Percentiles rank a stretch among this genome's conserved stretches.
These are phyloP conservation scores for Gerris lacustris DNA, from an alignment of 2,888 invertebrate genomes.

Conservation along the genomic window DNA sequence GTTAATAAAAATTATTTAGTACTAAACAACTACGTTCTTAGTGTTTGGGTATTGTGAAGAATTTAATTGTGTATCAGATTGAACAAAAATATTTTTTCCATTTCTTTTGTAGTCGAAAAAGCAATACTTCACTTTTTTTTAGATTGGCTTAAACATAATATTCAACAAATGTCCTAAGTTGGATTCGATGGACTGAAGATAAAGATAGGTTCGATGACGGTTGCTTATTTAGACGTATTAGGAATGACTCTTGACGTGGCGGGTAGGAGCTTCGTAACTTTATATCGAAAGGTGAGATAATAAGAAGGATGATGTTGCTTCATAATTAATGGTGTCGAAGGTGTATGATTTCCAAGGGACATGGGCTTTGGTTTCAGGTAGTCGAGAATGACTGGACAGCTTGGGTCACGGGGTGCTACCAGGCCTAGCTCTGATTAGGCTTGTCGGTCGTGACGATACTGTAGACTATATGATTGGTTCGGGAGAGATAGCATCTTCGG, in stretches of 20 bases:
- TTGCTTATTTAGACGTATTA: background rate
- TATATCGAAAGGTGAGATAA: background rate
- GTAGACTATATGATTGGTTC: background rate
- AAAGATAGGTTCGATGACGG: background rate
- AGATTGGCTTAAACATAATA: too few species aligned
- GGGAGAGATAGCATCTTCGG: background rate
- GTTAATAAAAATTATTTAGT: too few species aligned
- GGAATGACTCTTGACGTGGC: background rate
- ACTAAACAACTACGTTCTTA: too few species aligned
- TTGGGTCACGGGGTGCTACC: background rate
- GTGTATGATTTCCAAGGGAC: background rate
- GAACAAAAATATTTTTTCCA: too few species aligned
- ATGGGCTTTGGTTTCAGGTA: background rate
- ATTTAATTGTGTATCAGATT: too few species aligned
- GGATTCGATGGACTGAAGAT: too few species aligned
- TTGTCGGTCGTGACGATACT: background rate
- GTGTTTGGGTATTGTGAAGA: too few species aligned
- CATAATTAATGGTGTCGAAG: background rate
- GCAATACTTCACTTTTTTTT: too few species aligned
- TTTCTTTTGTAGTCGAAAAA: too few species aligned
- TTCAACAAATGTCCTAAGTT: too few species aligned
- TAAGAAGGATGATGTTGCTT: constrained; percentile 1
- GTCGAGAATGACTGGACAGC: background rate
- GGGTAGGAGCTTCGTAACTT: background rate
- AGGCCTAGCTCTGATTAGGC: background rate